Conservation (phyloP, 2,113 vertebrate genomes). For the Gymnocephalus cernua region DNA sequence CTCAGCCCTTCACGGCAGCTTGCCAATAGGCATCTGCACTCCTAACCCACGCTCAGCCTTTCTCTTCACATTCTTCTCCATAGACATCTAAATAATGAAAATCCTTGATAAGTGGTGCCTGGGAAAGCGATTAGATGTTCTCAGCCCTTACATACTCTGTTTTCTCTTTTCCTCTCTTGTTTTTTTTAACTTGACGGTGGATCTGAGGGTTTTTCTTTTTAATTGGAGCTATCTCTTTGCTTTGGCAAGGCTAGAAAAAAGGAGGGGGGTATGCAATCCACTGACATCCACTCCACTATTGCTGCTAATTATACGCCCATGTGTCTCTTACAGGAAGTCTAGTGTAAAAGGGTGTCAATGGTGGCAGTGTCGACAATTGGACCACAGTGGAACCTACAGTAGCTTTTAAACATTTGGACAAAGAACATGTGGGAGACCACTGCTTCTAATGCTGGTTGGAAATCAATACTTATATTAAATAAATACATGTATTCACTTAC, state of each 20-base stretch:
- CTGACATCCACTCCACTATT: constrained; percentile 53
- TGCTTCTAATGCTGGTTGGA: neutral
- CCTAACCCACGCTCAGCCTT: neutral
- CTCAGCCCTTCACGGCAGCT: constrained; percentile 21
- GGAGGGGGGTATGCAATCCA: constrained; percentile 43
- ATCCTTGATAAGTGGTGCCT: constrained; percentile 34
- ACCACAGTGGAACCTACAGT: constrained; percentile 31
- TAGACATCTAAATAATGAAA: constrained; percentile 62
- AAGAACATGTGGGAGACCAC: neutral
- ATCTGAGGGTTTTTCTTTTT: constrained; percentile 68
- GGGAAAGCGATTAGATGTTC: constrained; percentile 49
- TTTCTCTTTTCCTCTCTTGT: neutral
- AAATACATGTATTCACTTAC: neutral
- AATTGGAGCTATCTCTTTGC: constrained; percentile 68
- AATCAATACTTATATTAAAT: neutral
- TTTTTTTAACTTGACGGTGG: constrained; percentile 34
- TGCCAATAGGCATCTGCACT: constrained; percentile 15
- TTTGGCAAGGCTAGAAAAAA: constrained; percentile 38
- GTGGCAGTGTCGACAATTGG: constrained; percentile 45
- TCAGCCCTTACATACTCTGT: constrained; percentile 31
- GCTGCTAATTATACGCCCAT: constrained; percentile 65
- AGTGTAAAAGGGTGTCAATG: constrained; percentile 64
- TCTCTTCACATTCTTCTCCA: constrained; percentile 16
- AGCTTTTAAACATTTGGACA: constrained; percentile 23
- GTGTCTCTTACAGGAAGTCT: constrained; percentile 51